Percentiles rank a stretch among this genome's conserved stretches.
These are phyloP conservation scores for Drosophila virilis DNA, from an alignment of 1,140 invertebrate genomes.

Conservation along the genomic window DNA sequence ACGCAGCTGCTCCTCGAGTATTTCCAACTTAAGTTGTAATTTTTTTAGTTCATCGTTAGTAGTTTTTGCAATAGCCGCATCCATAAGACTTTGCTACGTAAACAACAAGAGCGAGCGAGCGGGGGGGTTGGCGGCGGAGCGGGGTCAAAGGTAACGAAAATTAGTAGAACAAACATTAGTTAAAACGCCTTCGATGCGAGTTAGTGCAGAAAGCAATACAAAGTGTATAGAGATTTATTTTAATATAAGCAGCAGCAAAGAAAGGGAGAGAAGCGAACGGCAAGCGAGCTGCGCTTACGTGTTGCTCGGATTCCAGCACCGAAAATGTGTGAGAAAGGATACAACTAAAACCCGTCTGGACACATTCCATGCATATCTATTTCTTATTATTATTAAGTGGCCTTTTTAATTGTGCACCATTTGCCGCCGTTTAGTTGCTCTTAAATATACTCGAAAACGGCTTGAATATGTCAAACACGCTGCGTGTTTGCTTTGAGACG, in stretches of 20 bases:
- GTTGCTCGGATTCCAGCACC: conserved; percentile 47
- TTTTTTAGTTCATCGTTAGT: conserved; percentile 84
- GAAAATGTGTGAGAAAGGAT: not conserved
- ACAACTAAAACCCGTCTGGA: conserved; percentile 39
- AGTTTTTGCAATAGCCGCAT: conserved; percentile 83
- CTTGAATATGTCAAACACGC: conserved; percentile 74
- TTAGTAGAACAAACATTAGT: conserved; percentile 71
- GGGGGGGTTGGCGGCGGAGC: conserved; percentile 26
- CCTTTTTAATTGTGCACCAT: conserved; percentile 16
- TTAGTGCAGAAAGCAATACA: conserved; percentile 46
- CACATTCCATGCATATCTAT: conserved; percentile 46
- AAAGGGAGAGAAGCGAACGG: conserved; percentile 8
- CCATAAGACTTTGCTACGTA: conserved; percentile 82
- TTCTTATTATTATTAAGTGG: conserved; percentile 4
- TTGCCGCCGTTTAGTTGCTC: conserved; percentile 58
- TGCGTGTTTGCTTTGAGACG: conserved; percentile 67
- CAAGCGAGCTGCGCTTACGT: conserved; percentile 69
- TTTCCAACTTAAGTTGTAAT: conserved; percentile 83
- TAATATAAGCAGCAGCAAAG: conserved; percentile 1
- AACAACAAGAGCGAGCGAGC: conserved; percentile 53
- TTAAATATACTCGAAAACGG: conserved; percentile 73
- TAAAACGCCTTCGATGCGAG: conserved; percentile 28
- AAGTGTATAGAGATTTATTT: not conserved
- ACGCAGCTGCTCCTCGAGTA: conserved; percentile 79
- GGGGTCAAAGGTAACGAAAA: conserved; percentile 43